These are phyloP conservation scores for Acleris literana DNA, from an alignment of 2,888 invertebrate species.

Conservation along the genomic window DNA sequence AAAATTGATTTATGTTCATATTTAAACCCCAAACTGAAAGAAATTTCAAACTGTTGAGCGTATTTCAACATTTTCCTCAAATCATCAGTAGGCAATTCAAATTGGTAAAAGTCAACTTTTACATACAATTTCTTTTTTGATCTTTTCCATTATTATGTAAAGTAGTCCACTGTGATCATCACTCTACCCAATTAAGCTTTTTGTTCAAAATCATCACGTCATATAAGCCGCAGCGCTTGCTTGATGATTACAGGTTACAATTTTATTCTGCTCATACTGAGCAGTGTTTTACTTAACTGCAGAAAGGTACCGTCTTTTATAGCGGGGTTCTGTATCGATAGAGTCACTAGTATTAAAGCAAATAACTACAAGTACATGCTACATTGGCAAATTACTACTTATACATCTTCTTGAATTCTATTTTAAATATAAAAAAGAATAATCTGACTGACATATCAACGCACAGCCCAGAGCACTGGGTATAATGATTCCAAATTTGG, in stretches of 20 bases:
- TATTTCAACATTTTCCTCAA: too few species aligned
- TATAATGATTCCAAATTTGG: too few species aligned
- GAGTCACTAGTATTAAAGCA: neutral
- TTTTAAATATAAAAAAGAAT: too few species aligned
- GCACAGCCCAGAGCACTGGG: too few species aligned
- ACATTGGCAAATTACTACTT: too few species aligned
- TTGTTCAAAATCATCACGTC: constrained; percentile 10
- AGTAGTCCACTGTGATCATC: constrained; percentile 5
- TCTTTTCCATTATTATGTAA: constrained; percentile 7
- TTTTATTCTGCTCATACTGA: neutral
- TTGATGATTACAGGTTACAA: neutral
- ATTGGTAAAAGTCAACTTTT: too few species aligned
- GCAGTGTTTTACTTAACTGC: neutral
- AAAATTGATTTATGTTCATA: too few species aligned
- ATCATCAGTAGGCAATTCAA: too few species aligned
- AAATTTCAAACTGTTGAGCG: too few species aligned
- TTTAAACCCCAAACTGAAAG: too few species aligned
- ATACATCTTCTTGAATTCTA: too few species aligned
- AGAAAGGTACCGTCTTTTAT: neutral
- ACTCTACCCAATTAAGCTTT: constrained; percentile 7
- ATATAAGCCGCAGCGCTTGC: neutral
- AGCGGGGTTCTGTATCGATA: neutral
- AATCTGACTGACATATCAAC: too few species aligned
- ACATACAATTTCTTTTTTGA: neutral
- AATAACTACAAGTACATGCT: neutral